Conservation (phyloP, 2,888 invertebrate genomes). For the Cheilosia urbana region DNA sequence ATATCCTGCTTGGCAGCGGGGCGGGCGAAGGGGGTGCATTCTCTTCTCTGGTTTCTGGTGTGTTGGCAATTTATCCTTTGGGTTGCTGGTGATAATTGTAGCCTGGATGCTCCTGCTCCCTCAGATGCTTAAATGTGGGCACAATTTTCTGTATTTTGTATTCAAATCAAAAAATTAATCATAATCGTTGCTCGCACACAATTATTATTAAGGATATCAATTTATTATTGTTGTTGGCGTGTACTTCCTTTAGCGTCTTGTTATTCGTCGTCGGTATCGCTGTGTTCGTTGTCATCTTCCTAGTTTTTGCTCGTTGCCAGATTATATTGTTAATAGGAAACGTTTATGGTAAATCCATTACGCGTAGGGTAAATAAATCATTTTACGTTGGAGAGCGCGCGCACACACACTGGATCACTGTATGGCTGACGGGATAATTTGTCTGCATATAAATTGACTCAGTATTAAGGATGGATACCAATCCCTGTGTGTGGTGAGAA, state of each 20-base stretch:
- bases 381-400: constrained; percentile 25
- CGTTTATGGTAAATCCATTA: constrained; percentile 68
- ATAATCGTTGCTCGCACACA: constrained; percentile 60
- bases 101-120: not conserved
- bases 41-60: constrained; percentile 3
- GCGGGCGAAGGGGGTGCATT: constrained; percentile 7
- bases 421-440: constrained; percentile 62
- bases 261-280: not conserved
- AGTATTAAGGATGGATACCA: constrained; percentile 10
- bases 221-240: constrained; percentile 15
- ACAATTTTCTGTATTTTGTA: constrained; percentile 29
- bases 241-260: too few species aligned
- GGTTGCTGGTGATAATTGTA: not conserved
- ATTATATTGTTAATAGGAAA: constrained; percentile 59
- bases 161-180: constrained; percentile 66
- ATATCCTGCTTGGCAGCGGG: constrained; percentile 29
- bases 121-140: constrained; percentile 41
- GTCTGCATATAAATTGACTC: constrained; percentile 62
- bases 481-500: too few species aligned
- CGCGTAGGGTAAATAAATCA: constrained; percentile 62
- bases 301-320: constrained; percentile 39
- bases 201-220: constrained; percentile 61
- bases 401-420: not conserved
- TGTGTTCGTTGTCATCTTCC: not conserved
- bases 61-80: constrained; percentile 56